Evolutionary conservation across 2,888 invertebrate species (phyloP).

Genomic region (Melanostoma mellinum): DNA sequence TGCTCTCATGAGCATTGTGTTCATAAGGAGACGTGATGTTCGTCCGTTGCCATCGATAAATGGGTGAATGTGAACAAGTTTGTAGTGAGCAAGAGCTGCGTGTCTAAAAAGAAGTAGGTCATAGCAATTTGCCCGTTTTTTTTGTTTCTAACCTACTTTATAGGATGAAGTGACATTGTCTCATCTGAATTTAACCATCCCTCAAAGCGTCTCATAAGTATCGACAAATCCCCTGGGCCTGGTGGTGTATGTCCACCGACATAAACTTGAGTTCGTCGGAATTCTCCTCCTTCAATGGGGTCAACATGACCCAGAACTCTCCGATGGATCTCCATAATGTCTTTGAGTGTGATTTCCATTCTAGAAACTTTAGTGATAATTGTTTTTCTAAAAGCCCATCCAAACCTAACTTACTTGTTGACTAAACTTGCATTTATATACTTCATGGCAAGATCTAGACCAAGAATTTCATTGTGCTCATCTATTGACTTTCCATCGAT

Average conservation of each 20-base stretch:
- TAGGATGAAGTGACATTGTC: constrained; percentile 93
- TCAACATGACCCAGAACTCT: constrained; percentile 97
- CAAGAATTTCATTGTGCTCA: constrained; percentile 98
- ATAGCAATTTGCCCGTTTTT: background rate
- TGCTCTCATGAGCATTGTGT: constrained; percentile 95
- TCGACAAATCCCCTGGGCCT: constrained; percentile 90
- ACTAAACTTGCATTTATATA: constrained; percentile 93
- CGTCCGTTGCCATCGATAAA: constrained; percentile 98
- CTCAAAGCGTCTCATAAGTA: constrained; percentile 93
- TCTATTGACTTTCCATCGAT: constrained; percentile 95
- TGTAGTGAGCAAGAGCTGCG: constrained; percentile 98
- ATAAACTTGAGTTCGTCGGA: constrained; percentile 95
- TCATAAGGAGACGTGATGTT: constrained; percentile 97
- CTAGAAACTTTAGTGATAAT: constrained; percentile 79
- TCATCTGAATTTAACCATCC: constrained; percentile 96
- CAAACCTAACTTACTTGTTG: constrained; percentile 82
- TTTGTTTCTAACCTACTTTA: constrained; percentile 84
- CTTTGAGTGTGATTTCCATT: constrained; percentile 91
- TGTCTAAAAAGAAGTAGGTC: constrained; percentile 84
- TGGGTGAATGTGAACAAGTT: constrained; percentile 97
- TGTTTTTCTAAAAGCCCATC: too few relatives aligned
- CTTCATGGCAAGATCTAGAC: constrained; percentile 96
- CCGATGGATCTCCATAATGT: constrained; percentile 95
- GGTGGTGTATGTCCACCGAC: constrained; percentile 98
- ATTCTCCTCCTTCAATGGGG: constrained; percentile 94